Percentiles rank a stretch among this genome's conserved stretches.
Conservation (phyloP, 1,140 invertebrate species). For the Temnothorax nylanderi region DNA sequence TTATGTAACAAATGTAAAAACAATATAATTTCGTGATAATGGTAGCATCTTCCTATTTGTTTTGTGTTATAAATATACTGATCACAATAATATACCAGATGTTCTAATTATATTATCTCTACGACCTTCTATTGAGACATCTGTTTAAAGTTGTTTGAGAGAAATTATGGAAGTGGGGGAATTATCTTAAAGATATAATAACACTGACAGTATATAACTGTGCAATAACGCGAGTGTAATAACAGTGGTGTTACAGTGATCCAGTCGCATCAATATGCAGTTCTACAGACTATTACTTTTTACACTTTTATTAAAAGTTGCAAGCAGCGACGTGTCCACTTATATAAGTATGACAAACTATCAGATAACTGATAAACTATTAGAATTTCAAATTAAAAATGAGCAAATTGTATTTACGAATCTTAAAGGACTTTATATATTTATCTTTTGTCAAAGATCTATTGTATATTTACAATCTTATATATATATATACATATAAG, state of each 20-base stretch:
- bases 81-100: too few relatives aligned
- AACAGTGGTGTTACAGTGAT: neutral
- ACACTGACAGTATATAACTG: neutral
- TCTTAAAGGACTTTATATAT: neutral
- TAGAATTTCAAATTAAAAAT: neutral
- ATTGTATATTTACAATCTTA: too few relatives aligned
- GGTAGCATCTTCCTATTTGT: neutral
- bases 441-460: neutral
- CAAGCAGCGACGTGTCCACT: neutral
- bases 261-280: neutral
- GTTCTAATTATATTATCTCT: neutral
- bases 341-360: constrained; percentile 15
- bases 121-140: neutral
- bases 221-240: neutral
- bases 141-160: neutral
- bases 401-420: neutral
- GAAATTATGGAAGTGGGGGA: constrained; percentile 18
- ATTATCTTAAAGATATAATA: constrained; percentile 40
- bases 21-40: neutral
- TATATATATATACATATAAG: too few relatives aligned
- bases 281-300: constrained; percentile 21
- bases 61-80: neutral
- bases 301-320: constrained; percentile 23
- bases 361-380: neutral
- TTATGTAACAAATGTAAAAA: neutral